Percentiles rank a stretch among this genome's conserved stretches.
Evolutionary conservation across 2,797 vertebrate genomes (phyloP).

Genomic region (Gambelia wislizenii): DNA sequence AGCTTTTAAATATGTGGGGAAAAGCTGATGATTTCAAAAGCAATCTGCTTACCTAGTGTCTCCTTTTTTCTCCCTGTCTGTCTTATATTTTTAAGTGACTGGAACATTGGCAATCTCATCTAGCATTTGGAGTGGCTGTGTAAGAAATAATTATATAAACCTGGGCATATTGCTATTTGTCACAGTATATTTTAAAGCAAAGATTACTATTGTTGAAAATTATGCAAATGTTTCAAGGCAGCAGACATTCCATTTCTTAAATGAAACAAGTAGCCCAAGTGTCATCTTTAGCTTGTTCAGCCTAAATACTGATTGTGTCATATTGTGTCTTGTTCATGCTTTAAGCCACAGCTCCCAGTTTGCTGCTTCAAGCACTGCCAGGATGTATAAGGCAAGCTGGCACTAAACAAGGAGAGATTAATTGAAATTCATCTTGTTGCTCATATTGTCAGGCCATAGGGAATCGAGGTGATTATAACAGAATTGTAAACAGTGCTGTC

Average conservation of each 20-base stretch:
- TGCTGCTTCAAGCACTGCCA: slow-evolving; percentile 5
- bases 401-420: slow-evolving; percentile 33
- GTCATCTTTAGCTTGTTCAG: background rate
- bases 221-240: background rate
- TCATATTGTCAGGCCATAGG: slow-evolving; percentile 27
- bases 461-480: slow-evolving; percentile 11
- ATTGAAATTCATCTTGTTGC: slow-evolving; percentile 11
- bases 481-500: background rate
- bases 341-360: background rate
- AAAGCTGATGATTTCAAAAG: background rate
- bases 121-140: background rate
- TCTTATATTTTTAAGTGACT: background rate
- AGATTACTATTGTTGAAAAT: background rate
- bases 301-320: background rate
- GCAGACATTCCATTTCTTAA: background rate
- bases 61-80: background rate
- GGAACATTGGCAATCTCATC: background rate
- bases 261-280: background rate
- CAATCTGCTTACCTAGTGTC: background rate
- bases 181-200: background rate
- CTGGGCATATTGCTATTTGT: background rate
- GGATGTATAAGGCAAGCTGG: background rate
- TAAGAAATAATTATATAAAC: background rate
- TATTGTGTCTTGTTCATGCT: background rate
- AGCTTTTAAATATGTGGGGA: background rate